Base-by-base conservation (phyloP, 2,797 vertebrate species). In the Sardinella longiceps region DNA sequence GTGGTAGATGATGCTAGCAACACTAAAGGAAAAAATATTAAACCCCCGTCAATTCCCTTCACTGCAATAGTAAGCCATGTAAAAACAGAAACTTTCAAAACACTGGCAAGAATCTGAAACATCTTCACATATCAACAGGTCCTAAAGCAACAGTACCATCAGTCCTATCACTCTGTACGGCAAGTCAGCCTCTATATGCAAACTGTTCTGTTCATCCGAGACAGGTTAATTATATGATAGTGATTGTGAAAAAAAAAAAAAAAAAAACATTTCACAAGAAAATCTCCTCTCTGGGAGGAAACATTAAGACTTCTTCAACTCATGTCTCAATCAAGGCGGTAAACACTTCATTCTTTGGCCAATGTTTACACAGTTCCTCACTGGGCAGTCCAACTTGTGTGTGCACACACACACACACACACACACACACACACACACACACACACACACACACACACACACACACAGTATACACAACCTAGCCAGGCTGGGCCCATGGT, bases 401-500 rank as follows among this genome's bases (percentile, higher is more conserved):
- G 15, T 18, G 43, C 33, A 39, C 58, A 66, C 37, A 48, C 39
- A 70, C 37, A 70, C 51, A 50, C 85, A 85, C 86, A 84, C 51
- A 83, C 18, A 1, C 11, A 0, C 0, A 0, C 23, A 1, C 9
- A 3, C 43, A 43, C 23, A 2, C 7, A 77, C 70, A 80, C 25
- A 63, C 30, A 63, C 33, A 82, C 51, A 82, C 50, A 53, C 86
- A 86, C 86, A 84, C 81, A 63, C 30, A 63, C 33, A 82, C 51
- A 82, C 50, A 53, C 86, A 86, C 86, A 84, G n/a, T 9, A 45
- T 9, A 45, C 45, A 45, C 2, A 20, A 0, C 51, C 51, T 58
- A 3, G 46, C 82, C 43, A 33, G 43, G 51, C 74, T 5, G 33
- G 25, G 28, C 37, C 12, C 11, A 23, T 56, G n/a, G 63, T 51